Conservation (phyloP, 92 coral and sea anemone species). For the Palythoa heliodiscus region DNA sequence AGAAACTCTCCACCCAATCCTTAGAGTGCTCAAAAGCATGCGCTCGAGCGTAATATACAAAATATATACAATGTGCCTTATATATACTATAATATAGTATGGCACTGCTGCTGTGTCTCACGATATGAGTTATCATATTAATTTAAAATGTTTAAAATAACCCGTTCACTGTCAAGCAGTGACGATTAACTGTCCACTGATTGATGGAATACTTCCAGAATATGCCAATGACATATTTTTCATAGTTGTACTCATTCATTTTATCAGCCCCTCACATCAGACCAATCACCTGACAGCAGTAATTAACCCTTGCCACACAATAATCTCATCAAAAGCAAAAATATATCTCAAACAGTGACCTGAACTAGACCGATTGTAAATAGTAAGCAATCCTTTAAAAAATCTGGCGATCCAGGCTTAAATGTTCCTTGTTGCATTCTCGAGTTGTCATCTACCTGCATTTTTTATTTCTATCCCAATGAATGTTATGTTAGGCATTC, state of each 20-base stretch:
- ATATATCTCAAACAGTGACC: background rate
- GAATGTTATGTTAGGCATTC: background rate
- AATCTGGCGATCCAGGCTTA: background rate
- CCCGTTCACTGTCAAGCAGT: too few relatives aligned
- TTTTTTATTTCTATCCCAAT: background rate
- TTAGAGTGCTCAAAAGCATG: too few relatives aligned
- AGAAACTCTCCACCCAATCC: too few relatives aligned
- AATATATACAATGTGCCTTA: too few relatives aligned
- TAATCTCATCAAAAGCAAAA: background rate
- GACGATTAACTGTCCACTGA: too few relatives aligned
- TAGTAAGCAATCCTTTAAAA: background rate
- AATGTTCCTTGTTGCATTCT: background rate
- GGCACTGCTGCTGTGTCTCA: too few relatives aligned
- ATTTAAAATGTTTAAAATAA: too few relatives aligned
- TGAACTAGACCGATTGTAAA: background rate
- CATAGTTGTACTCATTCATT: background rate
- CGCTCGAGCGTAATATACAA: too few relatives aligned
- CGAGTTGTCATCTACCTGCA: background rate
- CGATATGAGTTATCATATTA: too few relatives aligned
- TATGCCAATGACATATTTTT: background rate
- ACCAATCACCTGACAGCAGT: background rate
- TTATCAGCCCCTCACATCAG: background rate
- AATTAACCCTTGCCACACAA: background rate
- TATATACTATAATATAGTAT: too few relatives aligned
- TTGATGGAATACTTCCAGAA: too few relatives aligned